Evolutionary conservation across 1,140 invertebrate genomes (phyloP), one percentile per base, ranked within the genome.

Genomic region (Brachionus plicatilis): DNA sequence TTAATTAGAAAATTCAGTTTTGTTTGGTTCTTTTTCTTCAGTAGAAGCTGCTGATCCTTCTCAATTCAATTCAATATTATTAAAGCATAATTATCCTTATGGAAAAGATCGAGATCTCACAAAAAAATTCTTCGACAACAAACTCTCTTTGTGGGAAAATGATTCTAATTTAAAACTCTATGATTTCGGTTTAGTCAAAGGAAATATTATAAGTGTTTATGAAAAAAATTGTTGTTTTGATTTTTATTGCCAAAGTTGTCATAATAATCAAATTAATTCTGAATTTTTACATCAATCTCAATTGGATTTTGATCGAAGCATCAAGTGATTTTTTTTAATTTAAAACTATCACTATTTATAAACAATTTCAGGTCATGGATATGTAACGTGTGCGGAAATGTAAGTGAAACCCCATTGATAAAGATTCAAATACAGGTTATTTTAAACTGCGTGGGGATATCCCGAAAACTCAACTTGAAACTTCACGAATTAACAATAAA

Each of bases 151-250:
- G 3, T 43, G 33, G 17, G 43, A 47, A 76, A 76, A 47, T 27
- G 72, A 76, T 27, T 50, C 11, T 24, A 50, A 24, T 7, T 76
- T 50, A 50, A 50, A 27, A 27, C 17, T 27, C 2, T 53, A 27
- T 50, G 72, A 76, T 27, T 50, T 50, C n/a, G 20, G 17, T 50
- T 27, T 27, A 27, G 12, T 76, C 5, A 11, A 29, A 27, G 72
- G 72, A 27, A 76, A 3, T 12, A n/a, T 76, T 2, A 50, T 76
- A 3, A 76, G 43, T 50, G 43, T 76, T 29, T 76, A 24, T 76
- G 72, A 76, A 33, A 47, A 76, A 4, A 76, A 76, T 76, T 76
- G 72, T 76, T 76, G 20, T 24, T 50, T 76, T 76, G 72, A 76
- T 76, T 50, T 76, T 27, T 76, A 37, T 76, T 76, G 72, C 12